Evolutionary conservation across 2,797 vertebrate genomes (phyloP), one percentile per base, ranked within the genome.

Genomic region (Otus scops): DNA sequence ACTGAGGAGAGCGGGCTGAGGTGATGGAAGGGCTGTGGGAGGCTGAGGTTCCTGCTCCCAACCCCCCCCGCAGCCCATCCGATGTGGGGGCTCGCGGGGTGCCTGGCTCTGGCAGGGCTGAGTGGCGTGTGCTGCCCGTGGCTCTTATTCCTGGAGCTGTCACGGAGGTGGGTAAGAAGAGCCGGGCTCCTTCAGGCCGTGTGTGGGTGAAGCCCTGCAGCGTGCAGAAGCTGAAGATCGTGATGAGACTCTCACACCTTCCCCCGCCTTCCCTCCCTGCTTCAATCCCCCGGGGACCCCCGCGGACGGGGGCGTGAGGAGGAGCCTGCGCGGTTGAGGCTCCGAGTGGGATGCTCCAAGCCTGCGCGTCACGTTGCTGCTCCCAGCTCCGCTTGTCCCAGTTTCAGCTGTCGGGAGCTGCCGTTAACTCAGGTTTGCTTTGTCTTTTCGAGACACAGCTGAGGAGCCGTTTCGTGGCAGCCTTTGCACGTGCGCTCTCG

Each of bases 41-140:
- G 2, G 7, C 3, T 17, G 6, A 74, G 24, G 19, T 64, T 30
- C 30, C 64, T 63, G 48, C 38, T 73, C 2, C 26, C 71, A 16
- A 27, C 32, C 2, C 6, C 11, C 5, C 21, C n/a, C 38, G n/a
- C 13, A 12, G 28, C 18, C 30, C 1, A 0, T 7, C 8, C 39
- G 70, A 5, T 22, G 21, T 10, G 22, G 36, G 43, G 60, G 45
- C n/a, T 27, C 2, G 4, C 2, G 20, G 32, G 38, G n/a, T 22
- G 47, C 17, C 61, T 26, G 24, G 13, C 69, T 16, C 8, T 21
- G 24, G 77, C 38, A 45, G 32, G 27, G 45, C 43, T 1, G 2
- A 50, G 38, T 5, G 54, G 32, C 1, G 0, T 1, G n/a, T 6
- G 0, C 27, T 43, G 77, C 19, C 54, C 2, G 1, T 1, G 10